These are phyloP conservation scores for Boulengeromyrus knoepffleri DNA, from an alignment of 2,113 vertebrate species.

Conservation along the genomic window DNA sequence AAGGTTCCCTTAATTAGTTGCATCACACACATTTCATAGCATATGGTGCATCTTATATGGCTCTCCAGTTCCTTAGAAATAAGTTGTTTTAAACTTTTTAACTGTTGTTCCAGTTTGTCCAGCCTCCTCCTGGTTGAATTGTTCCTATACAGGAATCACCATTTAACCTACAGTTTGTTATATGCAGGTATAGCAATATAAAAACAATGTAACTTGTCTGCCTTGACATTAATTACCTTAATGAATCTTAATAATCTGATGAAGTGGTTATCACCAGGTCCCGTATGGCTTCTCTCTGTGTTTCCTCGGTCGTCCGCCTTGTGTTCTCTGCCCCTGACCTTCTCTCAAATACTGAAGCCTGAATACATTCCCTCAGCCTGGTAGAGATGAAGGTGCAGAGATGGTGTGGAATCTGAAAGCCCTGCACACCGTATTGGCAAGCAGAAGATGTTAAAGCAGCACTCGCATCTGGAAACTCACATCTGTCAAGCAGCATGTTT, in stretches of 20 bases:
- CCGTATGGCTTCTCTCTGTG: slow-evolving; percentile 14
- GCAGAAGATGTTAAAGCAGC: slow-evolving; percentile 48
- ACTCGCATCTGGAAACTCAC: slow-evolving; percentile 26
- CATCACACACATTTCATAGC: neutral
- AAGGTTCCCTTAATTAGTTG: neutral
- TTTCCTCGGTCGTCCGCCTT: neutral
- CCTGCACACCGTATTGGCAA: slow-evolving; percentile 27
- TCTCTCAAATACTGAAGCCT: slow-evolving; percentile 20
- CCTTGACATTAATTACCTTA: neutral
- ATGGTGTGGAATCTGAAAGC: slow-evolving; percentile 10
- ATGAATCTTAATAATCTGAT: neutral
- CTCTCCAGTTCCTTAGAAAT: neutral
- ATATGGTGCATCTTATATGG: neutral
- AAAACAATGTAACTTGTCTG: neutral
- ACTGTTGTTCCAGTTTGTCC: neutral
- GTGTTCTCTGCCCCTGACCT: neutral
- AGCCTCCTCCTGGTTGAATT: neutral
- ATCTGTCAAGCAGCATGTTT: slow-evolving; percentile 29
- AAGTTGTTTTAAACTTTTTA: neutral
- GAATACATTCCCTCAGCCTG: slow-evolving; percentile 10
- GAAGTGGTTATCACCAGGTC: neutral
- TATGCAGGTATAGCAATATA: neutral
- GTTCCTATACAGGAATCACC: neutral
- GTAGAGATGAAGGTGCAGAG: slow-evolving; percentile 27
- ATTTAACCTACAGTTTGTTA: neutral